Percentiles rank a stretch among this genome's conserved stretches.
Evolutionary conservation across 2,113 vertebrate genomes (phyloP).

Genomic region (Ageneiosus marmoratus): DNA sequence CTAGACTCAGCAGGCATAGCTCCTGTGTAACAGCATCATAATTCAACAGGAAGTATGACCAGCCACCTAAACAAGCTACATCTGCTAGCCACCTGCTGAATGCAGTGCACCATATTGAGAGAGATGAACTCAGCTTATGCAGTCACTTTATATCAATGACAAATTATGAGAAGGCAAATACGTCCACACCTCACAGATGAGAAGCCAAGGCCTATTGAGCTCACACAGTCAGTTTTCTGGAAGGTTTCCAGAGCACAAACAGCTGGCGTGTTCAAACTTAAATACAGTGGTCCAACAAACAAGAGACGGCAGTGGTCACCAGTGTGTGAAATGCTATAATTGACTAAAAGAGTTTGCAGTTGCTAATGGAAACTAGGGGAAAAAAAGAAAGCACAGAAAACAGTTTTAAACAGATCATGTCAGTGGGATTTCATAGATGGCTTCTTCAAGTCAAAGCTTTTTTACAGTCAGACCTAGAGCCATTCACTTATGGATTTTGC

Average conservation of each 20-base stretch:
- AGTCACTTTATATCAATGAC: conserved; percentile 16
- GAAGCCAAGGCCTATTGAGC: not conserved
- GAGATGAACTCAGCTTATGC: conserved; percentile 32
- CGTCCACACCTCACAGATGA: not conserved
- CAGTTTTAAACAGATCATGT: conserved; percentile 5
- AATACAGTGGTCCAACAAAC: not conserved
- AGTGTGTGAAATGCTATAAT: conserved; percentile 26
- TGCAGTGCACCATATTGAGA: conserved; percentile 36
- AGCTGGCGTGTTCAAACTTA: not conserved
- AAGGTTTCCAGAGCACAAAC: not conserved
- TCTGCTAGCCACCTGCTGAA: conserved; percentile 53
- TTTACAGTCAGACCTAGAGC: conserved; percentile 4
- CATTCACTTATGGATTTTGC: not conserved
- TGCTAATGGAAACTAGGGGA: conserved; percentile 33
- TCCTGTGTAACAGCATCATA: conserved; percentile 15
- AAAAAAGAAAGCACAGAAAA: not conserved
- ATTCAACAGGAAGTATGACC: conserved; percentile 27
- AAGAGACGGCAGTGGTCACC: not conserved
- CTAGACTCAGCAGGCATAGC: not conserved
- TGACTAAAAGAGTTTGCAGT: not conserved
- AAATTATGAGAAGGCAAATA: not conserved
- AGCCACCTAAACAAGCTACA: conserved; percentile 27
- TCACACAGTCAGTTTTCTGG: not conserved
- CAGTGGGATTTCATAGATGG: not conserved
- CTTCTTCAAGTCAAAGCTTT: not conserved